Conservation (phyloP, 2,113 vertebrate genomes). For the Amblyopsis rosae region DNA sequence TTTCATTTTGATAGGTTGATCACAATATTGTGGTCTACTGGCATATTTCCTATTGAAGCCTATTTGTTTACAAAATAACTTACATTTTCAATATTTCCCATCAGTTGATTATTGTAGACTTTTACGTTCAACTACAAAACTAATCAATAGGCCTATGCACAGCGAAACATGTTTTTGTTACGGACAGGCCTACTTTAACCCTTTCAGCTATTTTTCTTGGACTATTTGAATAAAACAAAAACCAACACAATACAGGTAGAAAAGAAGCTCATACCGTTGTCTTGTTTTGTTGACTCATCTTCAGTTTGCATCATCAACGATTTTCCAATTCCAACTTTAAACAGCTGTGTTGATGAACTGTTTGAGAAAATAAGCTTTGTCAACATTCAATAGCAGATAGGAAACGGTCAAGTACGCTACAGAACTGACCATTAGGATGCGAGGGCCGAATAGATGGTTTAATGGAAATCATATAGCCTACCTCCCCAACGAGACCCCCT, state of each 20-base stretch:
- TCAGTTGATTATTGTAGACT: no score
- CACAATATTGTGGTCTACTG: no score
- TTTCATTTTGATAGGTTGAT: no score
- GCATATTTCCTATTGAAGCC: no score
- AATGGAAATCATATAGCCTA: background rate
- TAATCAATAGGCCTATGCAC: no score
- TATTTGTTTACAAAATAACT: no score
- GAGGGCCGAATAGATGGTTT: background rate
- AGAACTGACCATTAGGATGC: slow-evolving; percentile 53
- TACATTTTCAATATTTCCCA: no score
- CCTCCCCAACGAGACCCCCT: background rate
- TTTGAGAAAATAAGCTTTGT: background rate
- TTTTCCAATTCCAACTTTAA: background rate
- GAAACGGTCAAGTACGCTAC: slow-evolving; percentile 39
- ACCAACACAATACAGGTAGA: background rate
- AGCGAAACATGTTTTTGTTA: no score
- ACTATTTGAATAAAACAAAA: no score
- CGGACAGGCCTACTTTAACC: no score
- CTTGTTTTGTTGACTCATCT: slow-evolving; percentile 50
- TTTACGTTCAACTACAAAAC: no score
- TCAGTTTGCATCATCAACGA: background rate
- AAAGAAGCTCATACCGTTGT: slow-evolving; percentile 63
- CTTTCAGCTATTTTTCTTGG: background rate
- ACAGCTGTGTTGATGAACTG: background rate
- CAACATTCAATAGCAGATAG: slow-evolving; percentile 46